A percentile compares a stretch with the other conserved stretches of the same genome.
Conservation (phyloP, 2,113 vertebrate genomes). For the Rhabdornis inornatus region DNA sequence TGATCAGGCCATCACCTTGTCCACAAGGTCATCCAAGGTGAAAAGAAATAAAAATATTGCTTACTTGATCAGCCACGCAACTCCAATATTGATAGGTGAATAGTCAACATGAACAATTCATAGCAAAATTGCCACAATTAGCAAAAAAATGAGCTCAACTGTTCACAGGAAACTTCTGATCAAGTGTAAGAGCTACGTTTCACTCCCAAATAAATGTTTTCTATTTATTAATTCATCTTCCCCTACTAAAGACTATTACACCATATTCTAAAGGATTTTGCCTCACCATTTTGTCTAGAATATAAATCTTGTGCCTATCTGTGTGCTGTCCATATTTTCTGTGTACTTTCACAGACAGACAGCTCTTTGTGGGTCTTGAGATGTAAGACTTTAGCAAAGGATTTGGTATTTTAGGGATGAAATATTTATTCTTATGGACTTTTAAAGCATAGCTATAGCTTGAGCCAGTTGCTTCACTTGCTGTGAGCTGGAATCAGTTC, state of each 20-base stretch:
- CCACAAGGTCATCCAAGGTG: not conserved
- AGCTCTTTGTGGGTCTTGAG: not conserved
- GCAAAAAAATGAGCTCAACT: not conserved
- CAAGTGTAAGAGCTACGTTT: not conserved
- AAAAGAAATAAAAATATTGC: not conserved
- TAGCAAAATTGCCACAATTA: not conserved
- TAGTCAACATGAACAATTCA: not conserved
- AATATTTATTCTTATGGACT: not conserved
- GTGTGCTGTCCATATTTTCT: not conserved
- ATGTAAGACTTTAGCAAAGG: not conserved
- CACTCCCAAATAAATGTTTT: not conserved
- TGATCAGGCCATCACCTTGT: not conserved
- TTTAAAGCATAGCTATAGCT: not conserved
- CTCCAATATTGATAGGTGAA: not conserved
- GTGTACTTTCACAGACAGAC: not conserved
- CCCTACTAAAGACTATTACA: not conserved
- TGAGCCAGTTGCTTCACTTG: not conserved
- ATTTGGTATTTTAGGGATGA: not conserved
- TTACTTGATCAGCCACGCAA: not conserved
- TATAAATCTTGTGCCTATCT: not conserved
- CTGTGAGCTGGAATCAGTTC: not conserved
- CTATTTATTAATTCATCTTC: not conserved
- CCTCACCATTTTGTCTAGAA: not conserved
- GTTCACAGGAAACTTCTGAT: not conserved
- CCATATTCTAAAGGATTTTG: not conserved